Evolutionary conservation across 2,888 invertebrate species (phyloP).

Genomic region (Eudasyphora cyanicolor): DNA sequence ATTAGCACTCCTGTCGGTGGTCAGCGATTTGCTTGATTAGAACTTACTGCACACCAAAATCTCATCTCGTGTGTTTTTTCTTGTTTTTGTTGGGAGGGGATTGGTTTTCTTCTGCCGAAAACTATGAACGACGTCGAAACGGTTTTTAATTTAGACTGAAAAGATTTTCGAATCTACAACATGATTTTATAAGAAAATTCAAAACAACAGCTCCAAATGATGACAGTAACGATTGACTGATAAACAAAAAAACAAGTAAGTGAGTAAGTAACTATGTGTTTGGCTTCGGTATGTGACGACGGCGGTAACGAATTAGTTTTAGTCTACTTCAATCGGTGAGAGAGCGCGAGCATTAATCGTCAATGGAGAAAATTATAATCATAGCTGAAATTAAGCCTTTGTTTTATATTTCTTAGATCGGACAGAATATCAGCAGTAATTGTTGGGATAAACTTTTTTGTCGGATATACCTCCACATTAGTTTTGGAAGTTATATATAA

Average conservation of each 20-base stretch:
- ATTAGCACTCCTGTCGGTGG: conserved; percentile 17
- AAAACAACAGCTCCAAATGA: conserved; percentile 26
- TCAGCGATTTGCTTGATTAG: background rate
- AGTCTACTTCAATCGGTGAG: background rate
- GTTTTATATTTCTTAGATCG: too few relatives aligned
- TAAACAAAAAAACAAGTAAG: conserved; percentile 29
- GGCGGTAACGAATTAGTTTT: background rate
- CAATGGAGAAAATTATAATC: too few relatives aligned
- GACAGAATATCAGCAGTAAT: too few relatives aligned
- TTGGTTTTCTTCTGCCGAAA: background rate
- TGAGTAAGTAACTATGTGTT: background rate
- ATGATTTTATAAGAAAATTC: conserved; percentile 60
- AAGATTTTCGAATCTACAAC: conserved; percentile 44
- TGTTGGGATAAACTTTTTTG: too few relatives aligned
- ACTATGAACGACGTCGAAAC: conserved; percentile 14
- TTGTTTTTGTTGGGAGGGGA: background rate
- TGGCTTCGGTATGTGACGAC: background rate
- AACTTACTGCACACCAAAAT: conserved; percentile 49
- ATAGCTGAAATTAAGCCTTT: too few relatives aligned
- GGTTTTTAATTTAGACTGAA: conserved; percentile 54
- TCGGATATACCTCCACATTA: too few relatives aligned
- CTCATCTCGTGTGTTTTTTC: conserved; percentile 39
- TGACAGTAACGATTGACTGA: conserved; percentile 36
- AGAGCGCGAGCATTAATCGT: too few relatives aligned
- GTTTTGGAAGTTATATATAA: too few relatives aligned